Percentiles rank a stretch among this genome's conserved stretches.
Conservation (phyloP, 2,113 vertebrate species). For the Carettochelys insculpta region DNA sequence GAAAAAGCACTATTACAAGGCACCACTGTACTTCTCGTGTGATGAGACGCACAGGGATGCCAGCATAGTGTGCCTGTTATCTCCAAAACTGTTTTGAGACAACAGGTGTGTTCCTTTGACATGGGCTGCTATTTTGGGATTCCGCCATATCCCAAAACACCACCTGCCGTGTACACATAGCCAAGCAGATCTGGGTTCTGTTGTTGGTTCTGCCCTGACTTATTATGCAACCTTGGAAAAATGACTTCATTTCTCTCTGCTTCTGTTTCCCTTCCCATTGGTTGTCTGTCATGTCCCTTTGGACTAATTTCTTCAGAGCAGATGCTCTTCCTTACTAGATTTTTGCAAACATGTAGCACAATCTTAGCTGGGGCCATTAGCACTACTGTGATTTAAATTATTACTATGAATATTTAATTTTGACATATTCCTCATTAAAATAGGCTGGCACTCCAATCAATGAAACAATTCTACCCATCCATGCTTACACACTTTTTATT, state of each 20-base stretch:
- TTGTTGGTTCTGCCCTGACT: neutral
- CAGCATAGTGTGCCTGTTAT: too few relatives aligned
- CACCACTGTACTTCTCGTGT: too few relatives aligned
- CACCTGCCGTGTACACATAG: too few relatives aligned
- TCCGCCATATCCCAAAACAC: too few relatives aligned
- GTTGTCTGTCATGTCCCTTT: neutral
- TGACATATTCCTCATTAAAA: constrained; percentile 39
- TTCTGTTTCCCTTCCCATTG: neutral
- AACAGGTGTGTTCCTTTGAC: too few relatives aligned
- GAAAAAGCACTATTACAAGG: too few relatives aligned
- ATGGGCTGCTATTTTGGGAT: too few relatives aligned
- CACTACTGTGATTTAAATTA: neutral
- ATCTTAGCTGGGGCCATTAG: neutral
- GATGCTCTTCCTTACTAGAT: neutral
- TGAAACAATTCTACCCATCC: constrained; percentile 66
- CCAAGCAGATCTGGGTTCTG: neutral
- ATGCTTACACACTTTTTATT: constrained; percentile 34
- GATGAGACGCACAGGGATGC: too few relatives aligned
- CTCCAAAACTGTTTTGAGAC: too few relatives aligned
- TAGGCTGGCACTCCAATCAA: constrained; percentile 40
- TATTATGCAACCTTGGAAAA: neutral
- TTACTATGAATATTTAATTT: constrained; percentile 61
- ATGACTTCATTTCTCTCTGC: neutral
- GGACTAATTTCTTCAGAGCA: neutral
- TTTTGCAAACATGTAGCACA: neutral